These are phyloP conservation scores for Sturmia bella DNA, from an alignment of 2,888 invertebrate species.

Conservation along the genomic window DNA sequence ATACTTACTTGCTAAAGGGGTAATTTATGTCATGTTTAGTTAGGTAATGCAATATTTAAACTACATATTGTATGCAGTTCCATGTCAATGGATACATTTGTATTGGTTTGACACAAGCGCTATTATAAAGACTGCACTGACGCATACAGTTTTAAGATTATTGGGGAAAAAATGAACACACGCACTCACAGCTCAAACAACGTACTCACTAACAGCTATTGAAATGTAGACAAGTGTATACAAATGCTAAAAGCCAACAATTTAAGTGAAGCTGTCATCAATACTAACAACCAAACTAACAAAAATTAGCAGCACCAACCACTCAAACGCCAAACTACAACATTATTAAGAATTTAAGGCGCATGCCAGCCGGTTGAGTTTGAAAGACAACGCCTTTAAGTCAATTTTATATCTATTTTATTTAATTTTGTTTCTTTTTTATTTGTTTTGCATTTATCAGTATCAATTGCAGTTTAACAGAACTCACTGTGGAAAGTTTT, in stretches of 20 bases:
- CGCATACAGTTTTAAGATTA: constrained; percentile 16
- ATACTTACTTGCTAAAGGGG: constrained; percentile 66
- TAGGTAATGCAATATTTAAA: constrained; percentile 63
- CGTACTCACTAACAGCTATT: not conserved
- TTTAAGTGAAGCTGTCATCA: constrained; percentile 68
- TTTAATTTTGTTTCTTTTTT: constrained; percentile 6
- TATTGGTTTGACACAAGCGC: not conserved
- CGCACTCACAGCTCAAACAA: not conserved
- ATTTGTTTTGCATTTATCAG: constrained; percentile 12
- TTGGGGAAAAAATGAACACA: not conserved
- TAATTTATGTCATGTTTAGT: constrained; percentile 69
- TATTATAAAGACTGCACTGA: constrained; percentile 25
- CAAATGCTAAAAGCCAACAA: constrained; percentile 47
- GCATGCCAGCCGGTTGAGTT: constrained; percentile 60
- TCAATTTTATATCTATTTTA: constrained; percentile 7
- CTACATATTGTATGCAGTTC: constrained; percentile 56
- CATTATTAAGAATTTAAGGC: constrained; percentile 69
- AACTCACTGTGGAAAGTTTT: constrained; percentile 38
- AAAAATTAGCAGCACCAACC: constrained; percentile 29
- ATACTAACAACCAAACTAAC: constrained; percentile 51
- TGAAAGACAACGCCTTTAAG: constrained; percentile 66
- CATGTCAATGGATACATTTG: constrained; percentile 22
- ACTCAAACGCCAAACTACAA: constrained; percentile 59
- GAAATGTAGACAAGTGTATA: constrained; percentile 21
- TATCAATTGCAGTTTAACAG: constrained; percentile 17